Conservation (phyloP, 2,113 vertebrate genomes). For the Tapirus terrestris region DNA sequence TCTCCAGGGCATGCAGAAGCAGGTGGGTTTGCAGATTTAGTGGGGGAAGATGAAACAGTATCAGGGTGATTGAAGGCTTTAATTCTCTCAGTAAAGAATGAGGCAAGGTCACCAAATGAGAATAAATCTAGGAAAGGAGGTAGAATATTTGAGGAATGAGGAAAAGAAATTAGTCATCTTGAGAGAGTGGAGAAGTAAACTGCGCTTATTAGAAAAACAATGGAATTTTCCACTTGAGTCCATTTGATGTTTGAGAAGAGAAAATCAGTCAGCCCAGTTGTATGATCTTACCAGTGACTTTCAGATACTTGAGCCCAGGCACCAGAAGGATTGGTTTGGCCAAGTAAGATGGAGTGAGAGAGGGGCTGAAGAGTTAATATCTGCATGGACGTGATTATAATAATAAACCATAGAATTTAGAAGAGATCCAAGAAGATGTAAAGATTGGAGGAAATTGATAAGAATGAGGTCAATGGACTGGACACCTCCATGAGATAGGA, state of each 20-base stretch:
- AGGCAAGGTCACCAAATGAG: background rate
- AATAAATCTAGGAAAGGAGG: background rate
- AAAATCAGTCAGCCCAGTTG: background rate
- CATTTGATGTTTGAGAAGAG: background rate
- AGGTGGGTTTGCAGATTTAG: background rate
- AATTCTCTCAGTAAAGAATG: background rate
- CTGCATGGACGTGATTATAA: background rate
- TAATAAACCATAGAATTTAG: background rate
- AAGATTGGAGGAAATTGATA: background rate
- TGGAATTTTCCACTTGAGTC: background rate
- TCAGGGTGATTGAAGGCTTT: background rate
- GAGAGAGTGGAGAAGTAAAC: background rate
- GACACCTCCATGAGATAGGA: rapidly evolving
- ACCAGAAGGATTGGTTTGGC: background rate
- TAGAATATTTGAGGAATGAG: background rate
- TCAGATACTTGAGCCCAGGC: background rate
- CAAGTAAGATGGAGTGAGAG: background rate
- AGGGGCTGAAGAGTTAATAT: background rate
- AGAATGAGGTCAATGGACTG: background rate
- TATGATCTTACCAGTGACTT: background rate
- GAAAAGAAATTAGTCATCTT: background rate
- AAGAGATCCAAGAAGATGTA: background rate
- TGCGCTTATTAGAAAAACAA: background rate
- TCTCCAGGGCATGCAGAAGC: background rate
- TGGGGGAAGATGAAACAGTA: background rate